Base-by-base conservation (phyloP, 1,140 invertebrate species). In the Acromyrmex heyeri region DNA sequence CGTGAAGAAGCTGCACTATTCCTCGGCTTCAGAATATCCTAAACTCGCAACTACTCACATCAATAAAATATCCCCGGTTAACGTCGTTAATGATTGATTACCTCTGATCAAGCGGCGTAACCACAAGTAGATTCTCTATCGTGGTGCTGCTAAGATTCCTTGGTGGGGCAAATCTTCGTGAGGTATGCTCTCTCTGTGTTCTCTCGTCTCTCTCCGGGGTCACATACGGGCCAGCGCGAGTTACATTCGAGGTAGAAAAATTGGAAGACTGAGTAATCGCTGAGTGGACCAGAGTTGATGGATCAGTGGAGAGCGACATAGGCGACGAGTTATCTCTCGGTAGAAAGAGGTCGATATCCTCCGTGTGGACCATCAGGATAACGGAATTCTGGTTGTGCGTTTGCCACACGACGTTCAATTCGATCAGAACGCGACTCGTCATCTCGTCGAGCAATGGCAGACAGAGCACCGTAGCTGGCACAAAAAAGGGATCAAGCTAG, bases 61-160 rank as follows among this genome's bases (percentile, higher is more conserved):
- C 50, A 16, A 27, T 14, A 30, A 62, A 50, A 18, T n/a, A 16
- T 55, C 21, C 3, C 34, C 10, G 10, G 10, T 34, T 69, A 79
- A 79, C n/a, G 8, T 24, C 10, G 27, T 82, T 61, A 73, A 82
- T 48, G n/a, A 65, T 48, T 0, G 14, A 81, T 86, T 92, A 95
- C 95, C 93, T 94, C 81, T 92, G 92, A 89, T 95, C 95, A 87
- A 95, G 92, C 44, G 95, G 94, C 65, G 92, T 93, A 62, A 95
- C 89, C 57, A 91, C 93, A 59, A 95, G 77, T 18, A 95, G 86
- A 92, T 94, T 95, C 27, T 94, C 89, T 72, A 93, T 69, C 65
- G 88, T 93, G 1, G 86, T 86, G 14, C 89, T 86, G 24, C 93
- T 94, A 57, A 94, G 88, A 79, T 93, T 92, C 50, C 79, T 86